A percentile compares a stretch with the other conserved stretches of the same genome.
phyloP scores from a whole-genome alignment of 2,888 invertebrate genomes.

The Acholoe squamosa region DNA sequence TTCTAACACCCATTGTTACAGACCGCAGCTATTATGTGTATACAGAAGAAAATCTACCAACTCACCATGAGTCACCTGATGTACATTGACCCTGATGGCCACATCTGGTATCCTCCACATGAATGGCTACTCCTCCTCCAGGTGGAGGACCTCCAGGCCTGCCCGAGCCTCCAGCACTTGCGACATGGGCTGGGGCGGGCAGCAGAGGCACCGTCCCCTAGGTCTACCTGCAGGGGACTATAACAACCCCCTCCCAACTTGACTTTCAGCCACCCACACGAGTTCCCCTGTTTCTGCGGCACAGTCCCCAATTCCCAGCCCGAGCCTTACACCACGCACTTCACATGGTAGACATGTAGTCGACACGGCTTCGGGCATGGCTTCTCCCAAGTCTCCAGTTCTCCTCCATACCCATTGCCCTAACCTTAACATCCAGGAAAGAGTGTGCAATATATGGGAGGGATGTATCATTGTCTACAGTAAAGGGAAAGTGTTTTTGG shows the following conservation, averaged over 20 bases:
- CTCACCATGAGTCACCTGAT: background rate
- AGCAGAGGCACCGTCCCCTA: slow-evolving; percentile 1
- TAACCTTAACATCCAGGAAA: too few relatives aligned
- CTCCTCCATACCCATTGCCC: too few relatives aligned
- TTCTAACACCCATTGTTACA: too few relatives aligned
- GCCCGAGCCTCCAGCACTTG: too few relatives aligned
- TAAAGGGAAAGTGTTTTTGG: too few relatives aligned
- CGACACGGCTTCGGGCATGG: too few relatives aligned
- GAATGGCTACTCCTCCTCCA: background rate
- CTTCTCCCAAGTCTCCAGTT: too few relatives aligned
- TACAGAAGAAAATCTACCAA: background rate
- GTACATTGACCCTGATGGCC: background rate
- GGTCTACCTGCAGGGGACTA: background rate
- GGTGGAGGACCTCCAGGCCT: background rate
- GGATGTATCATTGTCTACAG: too few relatives aligned
- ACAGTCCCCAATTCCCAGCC: background rate
- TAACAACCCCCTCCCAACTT: background rate
- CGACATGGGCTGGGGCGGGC: background rate
- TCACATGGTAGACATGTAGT: background rate
- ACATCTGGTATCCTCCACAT: slow-evolving; percentile 20
- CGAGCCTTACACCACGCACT: background rate
- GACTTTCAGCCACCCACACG: background rate
- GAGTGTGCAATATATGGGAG: too few relatives aligned
- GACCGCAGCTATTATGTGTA: too few relatives aligned
- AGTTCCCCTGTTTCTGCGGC: background rate